A percentile compares a stretch with the other conserved stretches of the same genome.
Conservation (phyloP, 2,888 invertebrate species). For the Diaprepes abbreviatus region DNA sequence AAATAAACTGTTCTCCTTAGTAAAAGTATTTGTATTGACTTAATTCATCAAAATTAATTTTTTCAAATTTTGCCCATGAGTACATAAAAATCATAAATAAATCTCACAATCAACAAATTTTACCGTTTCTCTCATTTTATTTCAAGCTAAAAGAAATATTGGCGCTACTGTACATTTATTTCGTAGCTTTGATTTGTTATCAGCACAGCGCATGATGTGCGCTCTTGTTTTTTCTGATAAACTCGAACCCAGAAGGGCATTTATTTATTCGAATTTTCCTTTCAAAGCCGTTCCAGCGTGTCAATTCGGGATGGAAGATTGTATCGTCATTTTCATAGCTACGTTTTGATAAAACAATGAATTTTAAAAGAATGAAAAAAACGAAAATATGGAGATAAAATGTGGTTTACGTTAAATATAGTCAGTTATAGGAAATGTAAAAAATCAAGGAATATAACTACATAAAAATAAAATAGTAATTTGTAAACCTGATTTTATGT, state of each 20-base stretch:
- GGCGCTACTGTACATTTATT: background rate
- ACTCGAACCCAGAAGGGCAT: constrained; percentile 20
- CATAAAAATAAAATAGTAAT: too few species aligned
- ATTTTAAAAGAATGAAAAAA: constrained; percentile 3
- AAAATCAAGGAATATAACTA: too few species aligned
- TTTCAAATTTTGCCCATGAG: too few species aligned
- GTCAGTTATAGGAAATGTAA: too few species aligned
- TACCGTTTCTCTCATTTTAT: too few species aligned
- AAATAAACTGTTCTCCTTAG: too few species aligned
- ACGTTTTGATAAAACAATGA: constrained; percentile 15
- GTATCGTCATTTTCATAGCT: constrained; percentile 19
- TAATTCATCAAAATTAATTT: too few species aligned
- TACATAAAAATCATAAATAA: too few species aligned
- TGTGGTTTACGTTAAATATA: too few species aligned
- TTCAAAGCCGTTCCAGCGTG: constrained; percentile 15
- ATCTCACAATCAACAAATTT: too few species aligned
- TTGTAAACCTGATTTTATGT: too few species aligned
- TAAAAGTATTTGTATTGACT: too few species aligned
- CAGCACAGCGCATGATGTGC: constrained; percentile 1
- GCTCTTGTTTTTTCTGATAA: constrained; percentile 11
- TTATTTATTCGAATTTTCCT: constrained; percentile 15
- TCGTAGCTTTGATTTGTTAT: background rate
- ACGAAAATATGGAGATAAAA: background rate
- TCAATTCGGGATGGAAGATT: constrained; percentile 13
- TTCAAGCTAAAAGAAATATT: background rate